These are phyloP conservation scores for Cheilosia soror DNA, from an alignment of 2,888 invertebrate species.

Conservation along the genomic window DNA sequence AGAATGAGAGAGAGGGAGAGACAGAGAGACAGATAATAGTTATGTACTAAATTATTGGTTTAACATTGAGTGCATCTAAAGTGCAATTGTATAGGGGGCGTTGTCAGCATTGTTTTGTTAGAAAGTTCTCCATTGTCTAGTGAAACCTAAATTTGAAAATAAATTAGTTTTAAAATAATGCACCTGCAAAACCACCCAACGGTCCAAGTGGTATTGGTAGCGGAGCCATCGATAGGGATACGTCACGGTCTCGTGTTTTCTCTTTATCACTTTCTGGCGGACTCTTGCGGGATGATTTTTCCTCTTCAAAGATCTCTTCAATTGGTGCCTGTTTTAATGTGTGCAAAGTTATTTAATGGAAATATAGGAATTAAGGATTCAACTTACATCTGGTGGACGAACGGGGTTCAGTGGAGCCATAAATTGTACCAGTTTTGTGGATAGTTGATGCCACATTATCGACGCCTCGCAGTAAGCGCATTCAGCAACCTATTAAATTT, in stretches of 20 bases:
- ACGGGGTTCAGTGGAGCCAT: constrained; percentile 90
- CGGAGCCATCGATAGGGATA: constrained; percentile 84
- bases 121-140: background rate
- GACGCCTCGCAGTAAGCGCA: constrained; percentile 97
- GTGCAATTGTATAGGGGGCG: constrained; percentile 31
- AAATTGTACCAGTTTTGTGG: constrained; percentile 91
- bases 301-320: constrained; percentile 89
- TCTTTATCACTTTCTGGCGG: constrained; percentile 89
- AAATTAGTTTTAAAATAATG: constrained; percentile 78
- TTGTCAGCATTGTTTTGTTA: background rate
- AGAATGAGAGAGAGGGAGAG: constrained; percentile 75
- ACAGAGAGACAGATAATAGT: background rate
- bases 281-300: constrained; percentile 87
- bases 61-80: constrained; percentile 49
- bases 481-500: constrained; percentile 84
- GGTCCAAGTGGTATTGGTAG: constrained; percentile 84
- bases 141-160: background rate
- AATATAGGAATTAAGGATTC: background rate
- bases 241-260: constrained; percentile 87
- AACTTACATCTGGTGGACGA: constrained; percentile 90
- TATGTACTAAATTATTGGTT: constrained; percentile 37
- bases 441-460: constrained; percentile 97
- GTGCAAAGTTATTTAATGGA: too few species aligned
- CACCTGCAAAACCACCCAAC: constrained; percentile 84
- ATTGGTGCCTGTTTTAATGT: constrained; percentile 85